Evolutionary conservation across 2,113 vertebrate genomes (phyloP).

Genomic region (Phoxinus phoxinus): DNA sequence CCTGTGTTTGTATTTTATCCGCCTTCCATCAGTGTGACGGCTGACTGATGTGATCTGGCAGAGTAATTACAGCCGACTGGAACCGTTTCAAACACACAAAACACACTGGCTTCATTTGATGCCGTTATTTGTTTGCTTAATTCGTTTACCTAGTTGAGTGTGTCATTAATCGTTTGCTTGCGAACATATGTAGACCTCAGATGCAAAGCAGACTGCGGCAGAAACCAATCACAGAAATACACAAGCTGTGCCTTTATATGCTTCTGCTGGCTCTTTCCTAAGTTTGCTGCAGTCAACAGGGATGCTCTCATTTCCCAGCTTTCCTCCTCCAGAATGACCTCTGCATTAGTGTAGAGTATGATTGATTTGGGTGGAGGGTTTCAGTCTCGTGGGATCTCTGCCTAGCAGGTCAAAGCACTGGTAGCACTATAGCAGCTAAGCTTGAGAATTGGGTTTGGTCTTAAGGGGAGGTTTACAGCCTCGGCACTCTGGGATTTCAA

Average conservation of each 20-base stretch:
- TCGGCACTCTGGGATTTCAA: constrained; percentile 7
- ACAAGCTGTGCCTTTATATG: neutral
- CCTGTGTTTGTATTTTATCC: constrained; percentile 44
- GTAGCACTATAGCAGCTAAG: neutral
- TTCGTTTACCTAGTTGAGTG: constrained; percentile 4
- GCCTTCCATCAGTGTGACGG: neutral
- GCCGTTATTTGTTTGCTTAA: neutral
- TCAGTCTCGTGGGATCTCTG: constrained; percentile 23
- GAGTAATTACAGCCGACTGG: constrained; percentile 27
- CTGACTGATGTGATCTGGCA: constrained; percentile 32
- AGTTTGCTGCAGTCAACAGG: constrained; percentile 32
- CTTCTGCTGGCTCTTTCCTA: neutral
- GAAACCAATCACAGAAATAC: neutral
- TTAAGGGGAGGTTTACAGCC: neutral
- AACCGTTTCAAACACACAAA: neutral
- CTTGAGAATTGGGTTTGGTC: constrained; percentile 30
- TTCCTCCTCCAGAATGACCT: constrained; percentile 22
- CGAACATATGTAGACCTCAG: neutral
- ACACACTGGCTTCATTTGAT: neutral
- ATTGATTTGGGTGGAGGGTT: constrained; percentile 42
- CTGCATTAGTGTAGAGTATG: constrained; percentile 22
- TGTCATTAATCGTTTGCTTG: neutral
- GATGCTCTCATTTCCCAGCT: neutral
- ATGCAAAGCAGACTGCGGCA: neutral
- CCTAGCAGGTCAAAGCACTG: constrained; percentile 16